phyloP scores from a whole-genome alignment of 2,113 vertebrate genomes.

The Brachirus orientalis region DNA sequence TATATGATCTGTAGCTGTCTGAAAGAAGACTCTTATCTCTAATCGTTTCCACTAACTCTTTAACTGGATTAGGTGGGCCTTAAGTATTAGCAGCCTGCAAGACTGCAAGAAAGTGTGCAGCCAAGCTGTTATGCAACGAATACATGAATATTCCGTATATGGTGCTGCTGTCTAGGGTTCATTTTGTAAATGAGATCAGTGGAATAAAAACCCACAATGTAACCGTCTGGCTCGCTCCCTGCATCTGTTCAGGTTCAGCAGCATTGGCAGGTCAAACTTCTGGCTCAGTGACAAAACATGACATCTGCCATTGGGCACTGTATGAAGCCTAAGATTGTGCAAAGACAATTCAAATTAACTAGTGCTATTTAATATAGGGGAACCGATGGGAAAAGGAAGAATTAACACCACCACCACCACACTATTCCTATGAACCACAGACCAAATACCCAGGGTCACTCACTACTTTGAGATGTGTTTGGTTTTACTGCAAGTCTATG shows the following conservation, averaged over 20 bases:
- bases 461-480: conserved; percentile 19
- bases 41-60: conserved; percentile 68
- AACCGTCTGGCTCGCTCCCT: conserved; percentile 19
- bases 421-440: conserved; percentile 4
- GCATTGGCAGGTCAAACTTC: conserved; percentile 12
- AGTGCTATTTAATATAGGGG: neutral
- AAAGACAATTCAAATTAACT: neutral
- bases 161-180: neutral
- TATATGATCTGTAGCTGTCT: conserved; percentile 22
- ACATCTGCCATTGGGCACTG: conserved; percentile 20
- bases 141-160: too few species aligned
- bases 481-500: conserved; percentile 18
- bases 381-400: too few species aligned
- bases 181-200: conserved; percentile 15
- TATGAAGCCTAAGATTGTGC: neutral
- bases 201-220: neutral
- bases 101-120: conserved; percentile 5
- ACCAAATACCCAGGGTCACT: conserved; percentile 5
- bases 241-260: conserved; percentile 28
- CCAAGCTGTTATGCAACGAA: neutral
- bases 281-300: conserved; percentile 28
- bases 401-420: neutral
- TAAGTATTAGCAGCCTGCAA: conserved; percentile 18
- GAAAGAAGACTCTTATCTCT: conserved; percentile 21
- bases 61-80: conserved; percentile 74